Evolutionary conservation across 2,888 invertebrate species (phyloP), one percentile per base, ranked within the genome.

Genomic region (Trissolcus brochymenae): DNA sequence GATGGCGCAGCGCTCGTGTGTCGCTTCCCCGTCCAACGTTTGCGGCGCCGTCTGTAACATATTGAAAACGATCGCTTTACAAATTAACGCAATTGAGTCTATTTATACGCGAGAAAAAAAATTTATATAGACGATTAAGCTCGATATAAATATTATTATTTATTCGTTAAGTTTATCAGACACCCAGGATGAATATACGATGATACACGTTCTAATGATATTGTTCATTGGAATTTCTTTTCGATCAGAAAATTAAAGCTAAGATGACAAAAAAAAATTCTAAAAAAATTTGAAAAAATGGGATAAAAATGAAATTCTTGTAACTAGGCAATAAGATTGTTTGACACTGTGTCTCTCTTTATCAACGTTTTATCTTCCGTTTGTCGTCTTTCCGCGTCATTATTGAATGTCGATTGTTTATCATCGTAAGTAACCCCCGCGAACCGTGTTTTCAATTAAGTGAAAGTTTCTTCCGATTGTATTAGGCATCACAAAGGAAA

Each of bases 391-490:
- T 67, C 67, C 67, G 67, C 62, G 64, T 61, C 53, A 74, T 41
- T 76, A 74, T 41, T 76, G 49, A 73, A 68, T 78, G 73, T 80
- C 82, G 80, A 81, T 82, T 83, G 82, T 84, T 85, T 86, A 87
- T 86, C 85, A 85, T 81, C 79, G 83, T 83, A 86, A 84, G 83
- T 85, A 85, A 83, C 83, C 16, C 46, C 16, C 46, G 80, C 79
- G 35, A 54, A 81, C 82, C 79, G 81, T 16, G 16, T 46, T 46
- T 80, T 82, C 79, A 76, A 82, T 64, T 40, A 51, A 46, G 43
- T 49, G 49, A 57, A 79, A 71, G 76, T 54, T 55, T 79, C 79
- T 65, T 76, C 79, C 79, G 62, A 79, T 66, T 80, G 76, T 70
- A 79, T 66, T 79, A 76, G 73, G 57, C 56, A 68, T 65, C 35